A percentile compares a stretch with the other conserved stretches of the same genome.
phyloP scores from a whole-genome alignment of 2,888 invertebrate species.

The Anorthoa munda region DNA sequence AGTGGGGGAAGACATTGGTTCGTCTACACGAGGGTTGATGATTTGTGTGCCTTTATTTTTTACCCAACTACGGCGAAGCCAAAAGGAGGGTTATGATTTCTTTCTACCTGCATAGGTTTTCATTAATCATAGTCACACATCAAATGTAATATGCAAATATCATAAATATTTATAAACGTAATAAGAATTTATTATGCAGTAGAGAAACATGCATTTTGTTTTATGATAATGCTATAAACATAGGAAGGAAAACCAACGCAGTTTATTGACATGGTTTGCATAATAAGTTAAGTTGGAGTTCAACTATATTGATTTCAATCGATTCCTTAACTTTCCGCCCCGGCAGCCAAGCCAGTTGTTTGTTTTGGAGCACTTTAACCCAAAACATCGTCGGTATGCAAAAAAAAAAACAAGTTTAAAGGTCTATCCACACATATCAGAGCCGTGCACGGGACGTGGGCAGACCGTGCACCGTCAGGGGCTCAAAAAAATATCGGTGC shows the following conservation, averaged over 20 bases:
- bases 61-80: too few relatives aligned
- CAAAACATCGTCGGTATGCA: background rate
- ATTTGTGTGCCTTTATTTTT: background rate
- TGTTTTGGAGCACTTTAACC: conserved; percentile 28
- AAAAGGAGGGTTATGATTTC: too few relatives aligned
- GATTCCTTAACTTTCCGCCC: conserved; percentile 16
- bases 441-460: too few relatives aligned
- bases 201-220: background rate
- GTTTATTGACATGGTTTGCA: conserved; percentile 32
- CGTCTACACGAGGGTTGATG: background rate
- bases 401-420: conserved; percentile 30
- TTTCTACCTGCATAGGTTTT: background rate
- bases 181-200: background rate
- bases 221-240: background rate
- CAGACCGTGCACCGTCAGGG: too few relatives aligned
- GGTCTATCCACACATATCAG: too few relatives aligned
- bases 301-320: conserved; percentile 38
- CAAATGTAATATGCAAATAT: background rate
- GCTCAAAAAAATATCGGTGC: too few relatives aligned
- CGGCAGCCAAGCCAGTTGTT: conserved; percentile 8
- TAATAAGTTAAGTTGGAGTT: conserved; percentile 33
- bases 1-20: background rate
- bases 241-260: background rate
- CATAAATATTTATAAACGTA: background rate
- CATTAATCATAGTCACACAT: background rate